Conservation (phyloP, 1,140 invertebrate species). For the Drosophila pallidifrons region DNA sequence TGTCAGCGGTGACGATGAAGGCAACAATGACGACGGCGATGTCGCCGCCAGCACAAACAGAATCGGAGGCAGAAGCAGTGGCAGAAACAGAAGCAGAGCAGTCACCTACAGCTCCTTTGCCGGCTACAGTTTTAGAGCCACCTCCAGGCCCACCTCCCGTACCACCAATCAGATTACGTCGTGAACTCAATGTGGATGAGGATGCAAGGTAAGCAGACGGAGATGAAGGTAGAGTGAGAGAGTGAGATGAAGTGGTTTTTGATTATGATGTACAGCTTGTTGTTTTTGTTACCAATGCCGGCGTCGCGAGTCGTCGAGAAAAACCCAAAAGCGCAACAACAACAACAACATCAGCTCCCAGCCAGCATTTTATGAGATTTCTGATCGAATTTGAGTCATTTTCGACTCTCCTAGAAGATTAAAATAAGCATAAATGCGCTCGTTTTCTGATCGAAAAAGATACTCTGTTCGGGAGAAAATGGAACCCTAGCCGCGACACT, state of each 20-base stretch:
- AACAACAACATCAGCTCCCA: conserved; percentile 17
- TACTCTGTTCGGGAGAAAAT: no score
- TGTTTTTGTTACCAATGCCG: conserved; percentile 1
- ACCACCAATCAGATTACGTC: conserved; percentile 62
- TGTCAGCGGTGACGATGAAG: conserved; percentile 22
- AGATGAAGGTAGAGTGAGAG: no score
- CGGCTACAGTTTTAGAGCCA: conserved; percentile 1
- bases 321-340: conserved; percentile 27
- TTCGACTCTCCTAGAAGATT: no score
- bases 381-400: no score
- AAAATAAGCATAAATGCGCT: no score
- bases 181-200: conserved; percentile 67
- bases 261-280: conserved; percentile 8
- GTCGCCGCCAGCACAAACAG: conserved; percentile 45
- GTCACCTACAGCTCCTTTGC: conserved; percentile 7
- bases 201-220: conserved; percentile 61
- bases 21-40: conserved; percentile 19
- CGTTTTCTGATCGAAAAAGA: no score
- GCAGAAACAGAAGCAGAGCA: conserved; percentile 1
- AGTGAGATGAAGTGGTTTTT: conserved; percentile 32
- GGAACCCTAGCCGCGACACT: no score
- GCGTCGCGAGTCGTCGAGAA: conserved; percentile 4
- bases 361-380: no score
- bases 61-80: neutral
- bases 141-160: conserved; percentile 39